phyloP scores from a whole-genome alignment of 2,113 vertebrate genomes.

The Dromiciops gliroides region DNA sequence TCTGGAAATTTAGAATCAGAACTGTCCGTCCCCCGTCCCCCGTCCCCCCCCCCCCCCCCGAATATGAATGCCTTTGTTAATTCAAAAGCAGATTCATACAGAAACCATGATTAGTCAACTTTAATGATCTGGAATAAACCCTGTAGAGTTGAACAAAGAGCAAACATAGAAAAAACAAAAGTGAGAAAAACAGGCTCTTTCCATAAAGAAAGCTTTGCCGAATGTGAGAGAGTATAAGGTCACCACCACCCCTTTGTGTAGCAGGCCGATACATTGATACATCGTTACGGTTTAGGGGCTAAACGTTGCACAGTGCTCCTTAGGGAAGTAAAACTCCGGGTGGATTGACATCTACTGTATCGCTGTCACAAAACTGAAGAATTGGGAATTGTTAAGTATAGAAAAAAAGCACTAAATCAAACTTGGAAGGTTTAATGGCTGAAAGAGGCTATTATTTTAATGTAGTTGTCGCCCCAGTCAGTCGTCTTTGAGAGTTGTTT shows the following conservation, averaged over 20 bases:
- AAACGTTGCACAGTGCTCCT: background rate
- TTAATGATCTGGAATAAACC: background rate
- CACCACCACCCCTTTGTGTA: background rate
- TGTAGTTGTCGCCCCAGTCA: background rate
- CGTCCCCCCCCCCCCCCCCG: no score
- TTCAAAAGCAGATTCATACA: background rate
- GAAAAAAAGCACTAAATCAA: conserved; percentile 4
- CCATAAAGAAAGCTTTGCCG: background rate
- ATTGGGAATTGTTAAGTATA: background rate
- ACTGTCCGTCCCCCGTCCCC: no score
- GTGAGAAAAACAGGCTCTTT: background rate
- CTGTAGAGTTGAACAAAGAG: background rate
- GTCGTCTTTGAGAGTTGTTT: background rate
- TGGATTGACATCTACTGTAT: background rate
- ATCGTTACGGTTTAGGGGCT: background rate
- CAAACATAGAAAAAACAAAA: background rate
- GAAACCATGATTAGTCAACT: background rate
- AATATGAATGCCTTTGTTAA: background rate
- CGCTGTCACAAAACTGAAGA: conserved; percentile 14
- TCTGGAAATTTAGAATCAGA: conserved; percentile 29
- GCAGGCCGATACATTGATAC: background rate
- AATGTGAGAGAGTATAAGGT: background rate
- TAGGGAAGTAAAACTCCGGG: no score
- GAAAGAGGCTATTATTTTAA: background rate
- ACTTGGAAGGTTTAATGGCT: background rate